Evolutionary conservation across 2,797 vertebrate genomes (phyloP).

Genomic region (Alca torda): DNA sequence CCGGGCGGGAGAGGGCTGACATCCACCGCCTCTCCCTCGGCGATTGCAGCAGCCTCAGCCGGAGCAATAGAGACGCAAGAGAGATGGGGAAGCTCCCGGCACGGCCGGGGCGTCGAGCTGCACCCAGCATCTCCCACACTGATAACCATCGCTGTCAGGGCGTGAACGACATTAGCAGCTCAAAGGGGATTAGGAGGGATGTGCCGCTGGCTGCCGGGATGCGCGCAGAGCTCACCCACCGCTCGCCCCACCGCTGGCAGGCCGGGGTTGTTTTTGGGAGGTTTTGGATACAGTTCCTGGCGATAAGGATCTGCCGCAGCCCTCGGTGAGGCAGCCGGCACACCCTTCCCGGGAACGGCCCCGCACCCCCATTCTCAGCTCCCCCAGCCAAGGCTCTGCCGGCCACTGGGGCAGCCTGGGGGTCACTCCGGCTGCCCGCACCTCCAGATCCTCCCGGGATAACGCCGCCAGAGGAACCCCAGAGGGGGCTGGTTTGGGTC

Average conservation of each 20-base stretch:
- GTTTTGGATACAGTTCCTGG: neutral
- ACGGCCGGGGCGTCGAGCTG: neutral
- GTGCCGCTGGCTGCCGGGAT: neutral
- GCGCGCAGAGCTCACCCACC: neutral
- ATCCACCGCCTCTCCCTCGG: fast-evolving
- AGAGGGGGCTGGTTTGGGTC: neutral
- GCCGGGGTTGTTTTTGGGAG: neutral
- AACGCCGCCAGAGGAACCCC: neutral
- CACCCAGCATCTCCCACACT: slow-evolving; percentile 11
- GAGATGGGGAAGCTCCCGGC: neutral
- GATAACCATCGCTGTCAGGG: neutral
- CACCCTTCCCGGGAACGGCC: neutral
- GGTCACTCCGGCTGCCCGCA: fast-evolving
- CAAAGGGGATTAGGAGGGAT: neutral
- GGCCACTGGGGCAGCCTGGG: neutral
- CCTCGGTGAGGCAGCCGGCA: neutral
- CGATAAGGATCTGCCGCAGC: neutral
- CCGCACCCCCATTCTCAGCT: neutral
- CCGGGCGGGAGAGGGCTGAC: neutral
- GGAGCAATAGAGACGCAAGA: neutral
- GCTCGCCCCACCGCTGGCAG: neutral
- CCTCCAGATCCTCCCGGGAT: fast-evolving
- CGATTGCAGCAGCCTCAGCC: neutral
- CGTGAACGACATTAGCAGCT: neutral
- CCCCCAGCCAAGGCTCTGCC: neutral